A percentile compares a stretch with the other conserved stretches of the same genome.
Conservation (phyloP, 2,888 invertebrate genomes). For the Sipha maydis region DNA sequence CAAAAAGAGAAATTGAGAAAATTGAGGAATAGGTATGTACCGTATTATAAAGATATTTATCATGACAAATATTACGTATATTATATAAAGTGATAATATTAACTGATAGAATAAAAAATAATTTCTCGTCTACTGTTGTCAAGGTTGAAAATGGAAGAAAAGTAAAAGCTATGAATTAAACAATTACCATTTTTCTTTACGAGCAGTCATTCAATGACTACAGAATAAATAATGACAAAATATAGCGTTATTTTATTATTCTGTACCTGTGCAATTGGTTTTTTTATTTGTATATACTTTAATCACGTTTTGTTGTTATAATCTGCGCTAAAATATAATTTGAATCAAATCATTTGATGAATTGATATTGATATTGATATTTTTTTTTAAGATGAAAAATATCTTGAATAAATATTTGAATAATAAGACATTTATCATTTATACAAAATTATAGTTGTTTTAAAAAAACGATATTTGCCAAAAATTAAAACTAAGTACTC, state of each 20-base stretch:
- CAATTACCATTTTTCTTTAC: background rate
- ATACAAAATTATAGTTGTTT: too few relatives aligned
- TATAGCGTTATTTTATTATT: slow-evolving; percentile 4
- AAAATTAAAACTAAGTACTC: too few relatives aligned
- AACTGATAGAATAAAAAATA: background rate
- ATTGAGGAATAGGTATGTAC: too few relatives aligned
- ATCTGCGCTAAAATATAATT: background rate
- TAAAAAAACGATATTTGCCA: too few relatives aligned
- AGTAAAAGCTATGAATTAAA: background rate
- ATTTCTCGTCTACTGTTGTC: background rate
- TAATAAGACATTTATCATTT: too few relatives aligned
- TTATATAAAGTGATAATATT: background rate
- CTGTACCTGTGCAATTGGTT: background rate
- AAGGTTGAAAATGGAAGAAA: background rate
- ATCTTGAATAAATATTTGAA: too few relatives aligned
- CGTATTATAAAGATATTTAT: background rate
- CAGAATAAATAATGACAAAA: background rate
- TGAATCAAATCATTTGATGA: too few relatives aligned
- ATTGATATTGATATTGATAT: background rate
- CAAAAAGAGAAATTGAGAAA: background rate
- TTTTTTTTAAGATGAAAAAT: background rate
- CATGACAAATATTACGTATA: background rate
- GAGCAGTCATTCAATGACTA: background rate
- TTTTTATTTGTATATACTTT: background rate
- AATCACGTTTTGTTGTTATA: background rate